Base-by-base conservation (phyloP, 2,797 vertebrate genomes). In the Toxotes lorentzi region DNA sequence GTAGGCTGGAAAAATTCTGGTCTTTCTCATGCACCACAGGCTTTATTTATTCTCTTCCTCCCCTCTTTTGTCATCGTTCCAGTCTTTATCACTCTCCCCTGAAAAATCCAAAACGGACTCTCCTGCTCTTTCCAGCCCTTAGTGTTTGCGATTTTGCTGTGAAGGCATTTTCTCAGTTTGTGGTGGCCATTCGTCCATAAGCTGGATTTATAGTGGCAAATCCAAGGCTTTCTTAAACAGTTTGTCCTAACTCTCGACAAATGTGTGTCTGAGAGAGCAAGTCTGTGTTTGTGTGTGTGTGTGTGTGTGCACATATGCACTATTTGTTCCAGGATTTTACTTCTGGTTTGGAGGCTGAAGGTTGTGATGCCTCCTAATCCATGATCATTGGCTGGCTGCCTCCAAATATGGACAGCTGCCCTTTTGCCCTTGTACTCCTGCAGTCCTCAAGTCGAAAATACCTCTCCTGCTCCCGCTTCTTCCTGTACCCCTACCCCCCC, bases 171-270 rank as follows among this genome's bases (percentile, higher is more conserved):
- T 90, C 51, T 78, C 75, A 79, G 72, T 93, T 89, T 92, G 82
- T 79, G 70, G 81, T 75, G 76, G 81, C 82, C 85, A 85, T 90
- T 86, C 43, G 83, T 88, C 86, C 80, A 85, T 91, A 91, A 93
- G 59, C 81, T 86, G 73, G 89, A 88, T 93, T 90, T 93, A 93
- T 80, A 76, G 78, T 63, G 81, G 66, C 73, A 89, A 93, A 93
- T 89, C 84, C 86, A 83, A 80, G 77, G 86, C 73, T 92, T 89
- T 86, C 73, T 88, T 85, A 87, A 84, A 82, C 76, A 71, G 76
- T 59, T 79, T 86, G 83, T 83, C 77, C 79, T 90, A 71, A 86
- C 68, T 83, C 73, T 86, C 74, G 73, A 78, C 76, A 83, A 87
- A 88, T 82, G 78, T 80, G 79, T 73, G 72, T 84, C 51, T 74